Evolutionary conservation across 2,113 vertebrate genomes (phyloP).

Genomic region (Gorsachius goisagi): DNA sequence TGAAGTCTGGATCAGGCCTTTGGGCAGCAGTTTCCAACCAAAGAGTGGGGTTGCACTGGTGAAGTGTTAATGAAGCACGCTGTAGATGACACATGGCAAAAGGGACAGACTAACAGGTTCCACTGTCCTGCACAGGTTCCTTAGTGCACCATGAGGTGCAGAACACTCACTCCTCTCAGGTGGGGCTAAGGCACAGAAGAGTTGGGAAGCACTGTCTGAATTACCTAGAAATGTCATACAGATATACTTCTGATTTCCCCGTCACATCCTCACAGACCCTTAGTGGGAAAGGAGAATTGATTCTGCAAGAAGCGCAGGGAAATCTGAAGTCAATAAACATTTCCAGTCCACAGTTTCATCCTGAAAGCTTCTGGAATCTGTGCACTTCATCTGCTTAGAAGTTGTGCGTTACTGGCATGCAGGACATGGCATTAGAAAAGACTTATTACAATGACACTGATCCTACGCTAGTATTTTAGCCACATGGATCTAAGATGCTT

Average conservation of each 20-base stretch:
- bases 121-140: neutral
- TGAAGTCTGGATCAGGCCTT: neutral
- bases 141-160: neutral
- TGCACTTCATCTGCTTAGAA: neutral
- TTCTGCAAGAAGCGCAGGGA: neutral
- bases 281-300: neutral
- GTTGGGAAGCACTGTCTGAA: neutral
- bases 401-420: neutral
- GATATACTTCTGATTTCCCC: neutral
- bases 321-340: neutral
- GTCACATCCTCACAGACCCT: neutral
- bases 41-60: neutral
- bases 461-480: neutral
- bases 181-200: neutral
- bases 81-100: neutral
- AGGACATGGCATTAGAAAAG: neutral
- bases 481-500: neutral
- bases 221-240: neutral
- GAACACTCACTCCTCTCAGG: neutral
- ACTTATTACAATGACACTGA: neutral
- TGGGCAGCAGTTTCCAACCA: fast-evolving
- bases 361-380: neutral
- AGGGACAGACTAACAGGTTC: neutral
- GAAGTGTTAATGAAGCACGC: neutral
- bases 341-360: neutral